Evolutionary conservation across 2,113 vertebrate species (phyloP).

Genomic region (Nothoprocta perdicaria): DNA sequence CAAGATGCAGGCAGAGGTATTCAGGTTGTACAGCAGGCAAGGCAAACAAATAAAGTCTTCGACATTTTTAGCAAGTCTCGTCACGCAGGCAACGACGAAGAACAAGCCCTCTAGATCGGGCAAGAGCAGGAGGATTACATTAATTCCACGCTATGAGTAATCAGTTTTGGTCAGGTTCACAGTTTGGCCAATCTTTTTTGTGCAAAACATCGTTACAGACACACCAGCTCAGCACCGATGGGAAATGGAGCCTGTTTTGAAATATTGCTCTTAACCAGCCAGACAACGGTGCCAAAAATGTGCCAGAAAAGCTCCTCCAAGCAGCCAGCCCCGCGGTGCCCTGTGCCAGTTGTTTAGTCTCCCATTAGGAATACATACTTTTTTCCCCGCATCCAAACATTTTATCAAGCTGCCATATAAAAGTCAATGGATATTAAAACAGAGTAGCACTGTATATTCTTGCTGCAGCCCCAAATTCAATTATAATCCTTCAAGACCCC

Average conservation of each 20-base stretch:
- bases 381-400: constrained; percentile 6
- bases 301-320: background rate
- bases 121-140: background rate
- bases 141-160: background rate
- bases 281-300: background rate
- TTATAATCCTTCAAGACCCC: constrained; percentile 48
- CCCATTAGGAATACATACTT: constrained; percentile 52
- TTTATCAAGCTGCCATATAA: constrained; percentile 51
- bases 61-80: background rate
- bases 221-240: background rate
- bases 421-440: constrained; percentile 56
- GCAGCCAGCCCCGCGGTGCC: background rate
- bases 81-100: background rate
- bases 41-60: constrained; percentile 30
- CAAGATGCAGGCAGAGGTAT: constrained; percentile 6
- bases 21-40: background rate
- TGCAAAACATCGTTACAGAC: background rate
- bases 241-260: background rate
- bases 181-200: background rate
- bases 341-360: constrained; percentile 18
- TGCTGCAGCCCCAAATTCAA: constrained; percentile 42
- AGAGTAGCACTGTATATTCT: constrained; percentile 36
- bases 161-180: background rate
- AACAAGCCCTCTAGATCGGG: background rate
- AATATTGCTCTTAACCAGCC: background rate